Conservation (phyloP, 2,113 vertebrate species). For the Corythornis madagascariensis region DNA sequence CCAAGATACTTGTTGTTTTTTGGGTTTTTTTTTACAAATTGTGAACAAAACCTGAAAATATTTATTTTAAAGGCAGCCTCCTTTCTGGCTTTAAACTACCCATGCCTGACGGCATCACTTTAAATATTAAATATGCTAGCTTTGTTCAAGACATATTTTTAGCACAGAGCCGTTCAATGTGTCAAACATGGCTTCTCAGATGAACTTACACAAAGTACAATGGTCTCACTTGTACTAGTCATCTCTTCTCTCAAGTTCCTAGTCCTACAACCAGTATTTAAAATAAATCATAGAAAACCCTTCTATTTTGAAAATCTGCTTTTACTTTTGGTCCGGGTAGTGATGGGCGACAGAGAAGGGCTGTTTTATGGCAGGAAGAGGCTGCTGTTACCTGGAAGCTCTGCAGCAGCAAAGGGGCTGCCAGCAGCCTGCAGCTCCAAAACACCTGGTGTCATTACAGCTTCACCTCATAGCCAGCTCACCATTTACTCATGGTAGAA, state of each 20-base stretch:
- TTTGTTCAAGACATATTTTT: background rate
- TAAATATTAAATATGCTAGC: constrained; percentile 11
- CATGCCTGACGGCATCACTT: background rate
- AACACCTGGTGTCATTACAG: background rate
- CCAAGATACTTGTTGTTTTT: background rate
- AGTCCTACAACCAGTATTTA: background rate
- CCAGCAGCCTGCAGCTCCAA: background rate
- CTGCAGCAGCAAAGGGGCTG: background rate
- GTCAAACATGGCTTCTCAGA: background rate
- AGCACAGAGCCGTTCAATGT: background rate
- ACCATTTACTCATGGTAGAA: background rate
- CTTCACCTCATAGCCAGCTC: background rate
- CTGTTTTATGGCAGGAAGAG: background rate
- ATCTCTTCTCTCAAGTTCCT: background rate
- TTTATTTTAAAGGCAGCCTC: background rate
- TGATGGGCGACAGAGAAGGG: background rate
- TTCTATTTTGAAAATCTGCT: background rate
- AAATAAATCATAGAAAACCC: background rate
- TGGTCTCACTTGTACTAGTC: background rate
- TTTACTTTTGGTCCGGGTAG: background rate
- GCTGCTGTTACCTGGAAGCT: background rate
- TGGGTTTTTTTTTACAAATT: background rate
- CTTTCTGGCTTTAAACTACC: background rate
- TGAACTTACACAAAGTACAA: background rate
- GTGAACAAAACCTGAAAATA: background rate